phyloP scores from a whole-genome alignment of 1,140 invertebrate species.

The Pantala flavescens region DNA sequence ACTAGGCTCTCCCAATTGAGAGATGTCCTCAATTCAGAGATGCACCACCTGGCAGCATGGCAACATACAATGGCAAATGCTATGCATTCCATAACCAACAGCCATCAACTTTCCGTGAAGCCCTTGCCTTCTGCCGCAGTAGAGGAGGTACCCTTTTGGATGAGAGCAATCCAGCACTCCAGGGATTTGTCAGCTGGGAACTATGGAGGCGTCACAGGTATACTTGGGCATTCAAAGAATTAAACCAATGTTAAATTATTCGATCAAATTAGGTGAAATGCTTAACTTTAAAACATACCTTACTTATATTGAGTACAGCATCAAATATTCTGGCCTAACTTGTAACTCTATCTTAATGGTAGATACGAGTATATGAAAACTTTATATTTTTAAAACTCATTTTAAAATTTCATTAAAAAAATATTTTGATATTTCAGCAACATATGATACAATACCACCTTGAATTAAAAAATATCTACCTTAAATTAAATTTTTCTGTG shows the following conservation, averaged over 20 bases:
- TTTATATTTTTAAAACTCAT: too few relatives aligned
- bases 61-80: constrained; percentile 92
- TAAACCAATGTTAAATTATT: background rate
- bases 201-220: constrained; percentile 77
- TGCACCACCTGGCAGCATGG: constrained; percentile 80
- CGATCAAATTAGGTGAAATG: too few relatives aligned
- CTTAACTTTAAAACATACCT: too few relatives aligned
- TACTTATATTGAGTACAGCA: too few relatives aligned
- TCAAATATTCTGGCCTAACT: too few relatives aligned
- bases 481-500: too few relatives aligned
- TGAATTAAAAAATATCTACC: too few relatives aligned
- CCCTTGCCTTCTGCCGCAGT: constrained; percentile 65
- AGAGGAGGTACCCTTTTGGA: constrained; percentile 77
- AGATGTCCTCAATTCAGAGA: constrained; percentile 85
- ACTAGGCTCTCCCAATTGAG: constrained; percentile 75
- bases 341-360: too few relatives aligned
- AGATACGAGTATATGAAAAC: too few relatives aligned
- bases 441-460: too few relatives aligned
- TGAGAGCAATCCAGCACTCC: constrained; percentile 85
- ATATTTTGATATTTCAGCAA: too few relatives aligned
- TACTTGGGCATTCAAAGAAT: background rate
- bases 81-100: constrained; percentile 91
- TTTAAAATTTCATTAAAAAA: too few relatives aligned
- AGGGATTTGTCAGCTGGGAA: constrained; percentile 91
- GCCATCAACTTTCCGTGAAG: constrained; percentile 68